A percentile compares a stretch with the other conserved stretches of the same genome.
Conservation (phyloP, 2,797 vertebrate genomes). For the Parauchenoglanis ngamensis region DNA sequence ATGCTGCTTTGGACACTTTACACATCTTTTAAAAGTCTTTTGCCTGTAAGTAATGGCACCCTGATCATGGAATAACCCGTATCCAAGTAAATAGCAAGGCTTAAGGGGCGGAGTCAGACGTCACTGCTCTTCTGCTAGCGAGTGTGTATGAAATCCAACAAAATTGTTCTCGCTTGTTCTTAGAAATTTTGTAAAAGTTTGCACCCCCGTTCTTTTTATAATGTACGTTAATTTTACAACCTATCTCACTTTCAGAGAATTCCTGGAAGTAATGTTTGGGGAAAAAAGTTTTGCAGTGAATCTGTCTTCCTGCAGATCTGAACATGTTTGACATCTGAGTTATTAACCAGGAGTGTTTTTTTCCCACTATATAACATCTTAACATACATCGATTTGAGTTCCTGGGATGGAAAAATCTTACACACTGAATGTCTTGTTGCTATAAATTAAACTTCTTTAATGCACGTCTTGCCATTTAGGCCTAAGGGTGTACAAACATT, state of each 20-base stretch:
- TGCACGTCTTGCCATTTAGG: background rate
- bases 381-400: background rate
- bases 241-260: background rate
- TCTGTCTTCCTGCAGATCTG: background rate
- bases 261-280: background rate
- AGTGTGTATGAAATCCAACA: background rate
- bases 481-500: constrained; percentile 1
- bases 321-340: background rate
- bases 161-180: background rate
- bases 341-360: background rate
- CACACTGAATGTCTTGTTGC: background rate
- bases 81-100: background rate
- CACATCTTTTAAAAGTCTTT: background rate
- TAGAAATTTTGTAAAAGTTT: background rate
- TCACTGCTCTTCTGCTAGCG: background rate
- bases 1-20: background rate
- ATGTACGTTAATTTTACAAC: background rate
- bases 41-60: background rate
- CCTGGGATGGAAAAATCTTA: background rate
- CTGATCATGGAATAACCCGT: background rate
- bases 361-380: background rate
- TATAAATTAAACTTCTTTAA: background rate
- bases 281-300: background rate
- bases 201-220: background rate
- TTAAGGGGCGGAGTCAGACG: background rate